phyloP scores from a whole-genome alignment of 2,113 vertebrate genomes.

The Xiphophorus couchianus region DNA sequence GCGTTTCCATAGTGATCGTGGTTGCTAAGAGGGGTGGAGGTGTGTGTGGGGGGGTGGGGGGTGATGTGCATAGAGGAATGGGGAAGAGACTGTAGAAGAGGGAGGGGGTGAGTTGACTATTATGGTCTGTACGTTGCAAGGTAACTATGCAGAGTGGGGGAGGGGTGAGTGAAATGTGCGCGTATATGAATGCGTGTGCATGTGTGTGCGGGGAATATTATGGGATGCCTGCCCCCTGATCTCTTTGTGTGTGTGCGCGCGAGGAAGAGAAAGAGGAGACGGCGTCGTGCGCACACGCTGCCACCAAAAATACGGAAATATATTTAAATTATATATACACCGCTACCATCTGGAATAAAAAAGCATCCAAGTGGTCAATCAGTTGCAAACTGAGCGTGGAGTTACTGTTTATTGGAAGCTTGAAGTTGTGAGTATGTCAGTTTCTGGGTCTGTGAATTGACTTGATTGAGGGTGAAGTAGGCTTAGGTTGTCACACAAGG shows the following conservation, averaged over 20 bases:
- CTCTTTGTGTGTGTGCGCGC: slow-evolving; percentile 84
- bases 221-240: slow-evolving; percentile 87
- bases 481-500: not conserved
- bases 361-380: slow-evolving; percentile 29
- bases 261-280: slow-evolving; percentile 76
- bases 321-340: slow-evolving; percentile 47
- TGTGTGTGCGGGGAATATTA: slow-evolving; percentile 78
- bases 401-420: slow-evolving; percentile 36
- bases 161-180: slow-evolving; percentile 70
- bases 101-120: slow-evolving; percentile 78
- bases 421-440: slow-evolving; percentile 73
- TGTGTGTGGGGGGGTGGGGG: slow-evolving; percentile 3
- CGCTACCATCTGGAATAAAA: slow-evolving; percentile 19
- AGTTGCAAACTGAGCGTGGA: slow-evolving; percentile 52
- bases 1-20: slow-evolving; percentile 76
- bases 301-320: slow-evolving; percentile 62
- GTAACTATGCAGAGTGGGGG: slow-evolving; percentile 86
- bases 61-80: slow-evolving; percentile 75
- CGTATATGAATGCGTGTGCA: slow-evolving; percentile 52
- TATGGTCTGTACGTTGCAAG: slow-evolving; percentile 86
- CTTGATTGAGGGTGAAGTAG: not conserved
- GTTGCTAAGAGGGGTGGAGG: slow-evolving; percentile 78
- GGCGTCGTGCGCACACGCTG: slow-evolving; percentile 79
- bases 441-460: slow-evolving; percentile 24
- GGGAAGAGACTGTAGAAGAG: slow-evolving; percentile 75